phyloP scores from a whole-genome alignment of 2,888 invertebrate species.

The Pomacea canaliculata region DNA sequence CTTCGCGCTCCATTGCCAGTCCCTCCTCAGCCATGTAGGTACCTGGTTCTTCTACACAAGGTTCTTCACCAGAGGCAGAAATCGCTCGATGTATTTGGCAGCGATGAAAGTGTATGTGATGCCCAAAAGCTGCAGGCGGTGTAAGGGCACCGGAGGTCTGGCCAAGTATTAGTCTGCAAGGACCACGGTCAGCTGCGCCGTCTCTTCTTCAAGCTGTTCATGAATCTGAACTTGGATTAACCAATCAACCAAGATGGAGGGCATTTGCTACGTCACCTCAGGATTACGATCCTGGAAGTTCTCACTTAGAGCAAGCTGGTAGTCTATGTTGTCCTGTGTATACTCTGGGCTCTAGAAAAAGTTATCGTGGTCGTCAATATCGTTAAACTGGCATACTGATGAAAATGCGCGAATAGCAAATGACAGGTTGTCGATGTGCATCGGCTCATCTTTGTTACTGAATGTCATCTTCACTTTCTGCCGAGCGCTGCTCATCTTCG shows the following conservation, averaged over 20 bases:
- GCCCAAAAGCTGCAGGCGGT: conserved; percentile 53
- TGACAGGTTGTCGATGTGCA: conserved; percentile 38
- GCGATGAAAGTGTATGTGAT: conserved; percentile 56
- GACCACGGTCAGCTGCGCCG: conserved; percentile 51
- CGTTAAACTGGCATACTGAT: conserved; percentile 40
- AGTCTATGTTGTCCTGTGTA: conserved; percentile 53
- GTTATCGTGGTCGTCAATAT: conserved; percentile 43
- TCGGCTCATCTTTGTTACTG: conserved; percentile 34
- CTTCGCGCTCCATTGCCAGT: conserved; percentile 45
- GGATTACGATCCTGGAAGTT: conserved; percentile 41
- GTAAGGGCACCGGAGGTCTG: conserved; percentile 34
- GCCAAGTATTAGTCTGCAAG: conserved; percentile 51
- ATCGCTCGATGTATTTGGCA: conserved; percentile 55
- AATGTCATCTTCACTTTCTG: too few relatives aligned
- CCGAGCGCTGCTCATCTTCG: too few relatives aligned
- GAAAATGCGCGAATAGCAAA: conserved; percentile 39
- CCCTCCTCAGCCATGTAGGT: conserved; percentile 51
- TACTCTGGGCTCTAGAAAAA: conserved; percentile 45
- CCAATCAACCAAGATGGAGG: conserved; percentile 64
- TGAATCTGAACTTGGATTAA: conserved; percentile 62
- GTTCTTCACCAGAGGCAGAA: conserved; percentile 56
- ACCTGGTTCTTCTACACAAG: conserved; percentile 58
- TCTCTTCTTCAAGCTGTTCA: conserved; percentile 51
- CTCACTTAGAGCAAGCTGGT: neutral
- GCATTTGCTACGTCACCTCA: conserved; percentile 56